Percentiles rank a stretch among this genome's conserved stretches.
Conservation (phyloP, 1,140 invertebrate species). For the Bombyx mori region DNA sequence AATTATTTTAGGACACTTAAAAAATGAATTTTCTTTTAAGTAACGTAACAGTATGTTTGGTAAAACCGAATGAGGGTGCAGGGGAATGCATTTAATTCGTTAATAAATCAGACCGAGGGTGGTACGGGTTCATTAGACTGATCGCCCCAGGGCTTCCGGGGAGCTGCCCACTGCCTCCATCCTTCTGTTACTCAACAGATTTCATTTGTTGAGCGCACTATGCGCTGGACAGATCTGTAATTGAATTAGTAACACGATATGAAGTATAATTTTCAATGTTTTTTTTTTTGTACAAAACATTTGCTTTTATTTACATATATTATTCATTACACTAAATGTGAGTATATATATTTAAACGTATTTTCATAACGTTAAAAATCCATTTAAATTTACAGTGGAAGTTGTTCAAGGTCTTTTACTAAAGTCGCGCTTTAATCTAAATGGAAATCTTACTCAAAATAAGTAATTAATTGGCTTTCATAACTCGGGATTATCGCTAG, state of each 20-base stretch:
- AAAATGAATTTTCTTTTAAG: constrained; percentile 4
- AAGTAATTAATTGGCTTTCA: constrained; percentile 68
- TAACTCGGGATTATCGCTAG: constrained; percentile 62
- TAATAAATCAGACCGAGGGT: constrained; percentile 68
- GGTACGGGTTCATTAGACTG: constrained; percentile 65
- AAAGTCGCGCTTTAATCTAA: constrained; percentile 14
- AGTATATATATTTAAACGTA: no score
- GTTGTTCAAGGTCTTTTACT: no score
- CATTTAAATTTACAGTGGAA: no score
- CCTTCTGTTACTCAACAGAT: constrained; percentile 50
- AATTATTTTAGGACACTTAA: no score
- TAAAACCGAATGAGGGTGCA: constrained; percentile 52
- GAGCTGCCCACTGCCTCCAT: constrained; percentile 42
- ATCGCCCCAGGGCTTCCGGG: constrained; percentile 64
- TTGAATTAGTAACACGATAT: no score
- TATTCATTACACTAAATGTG: no score
- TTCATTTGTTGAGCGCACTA: constrained; percentile 31
- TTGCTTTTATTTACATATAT: no score
- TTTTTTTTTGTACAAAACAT: no score
- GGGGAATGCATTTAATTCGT: constrained; percentile 69
- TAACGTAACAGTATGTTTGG: neutral
- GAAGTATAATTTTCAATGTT: no score
- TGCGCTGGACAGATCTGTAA: no score
- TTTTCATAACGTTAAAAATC: no score
- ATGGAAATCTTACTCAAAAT: constrained; percentile 56